Conservation (phyloP, 2,113 vertebrate genomes). For the Poeciliopsis prolifica region DNA sequence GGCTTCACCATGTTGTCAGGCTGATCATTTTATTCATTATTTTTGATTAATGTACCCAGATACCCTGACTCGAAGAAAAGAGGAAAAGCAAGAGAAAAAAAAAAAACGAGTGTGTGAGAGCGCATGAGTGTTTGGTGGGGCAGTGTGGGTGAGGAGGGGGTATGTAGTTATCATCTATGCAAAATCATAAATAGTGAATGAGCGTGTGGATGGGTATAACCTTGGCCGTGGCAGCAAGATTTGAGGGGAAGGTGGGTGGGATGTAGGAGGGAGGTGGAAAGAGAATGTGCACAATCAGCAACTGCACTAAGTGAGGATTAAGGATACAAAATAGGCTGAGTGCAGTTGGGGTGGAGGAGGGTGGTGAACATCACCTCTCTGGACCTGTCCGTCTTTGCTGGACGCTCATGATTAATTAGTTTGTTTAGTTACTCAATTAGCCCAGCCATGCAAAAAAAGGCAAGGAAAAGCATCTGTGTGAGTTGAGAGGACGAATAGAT, state of each 20-base stretch:
- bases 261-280: constrained; percentile 47
- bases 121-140: background rate
- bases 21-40: constrained; percentile 99
- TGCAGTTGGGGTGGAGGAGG: constrained; percentile 57
- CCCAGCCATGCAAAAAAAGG: constrained; percentile 87
- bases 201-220: constrained; percentile 94
- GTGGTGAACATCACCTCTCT: constrained; percentile 95
- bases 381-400: constrained; percentile 93
- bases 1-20: constrained; percentile 96
- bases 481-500: constrained; percentile 54
- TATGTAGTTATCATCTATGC: constrained; percentile 87
- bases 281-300: constrained; percentile 89
- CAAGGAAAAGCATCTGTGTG: constrained; percentile 55
- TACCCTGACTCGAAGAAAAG: constrained; percentile 89
- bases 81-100: constrained; percentile 19
- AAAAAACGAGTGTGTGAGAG: background rate
- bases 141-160: background rate
- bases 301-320: constrained; percentile 89
- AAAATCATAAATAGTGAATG: constrained; percentile 99
- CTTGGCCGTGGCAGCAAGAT: constrained; percentile 91
- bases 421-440: constrained; percentile 98
- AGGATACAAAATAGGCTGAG: constrained; percentile 87
- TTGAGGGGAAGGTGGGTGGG: constrained; percentile 73
- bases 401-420: constrained; percentile 95
- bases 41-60: constrained; percentile 99